Evolutionary conservation across 2,888 invertebrate genomes (phyloP).

Genomic region (Cheilosia impressa): DNA sequence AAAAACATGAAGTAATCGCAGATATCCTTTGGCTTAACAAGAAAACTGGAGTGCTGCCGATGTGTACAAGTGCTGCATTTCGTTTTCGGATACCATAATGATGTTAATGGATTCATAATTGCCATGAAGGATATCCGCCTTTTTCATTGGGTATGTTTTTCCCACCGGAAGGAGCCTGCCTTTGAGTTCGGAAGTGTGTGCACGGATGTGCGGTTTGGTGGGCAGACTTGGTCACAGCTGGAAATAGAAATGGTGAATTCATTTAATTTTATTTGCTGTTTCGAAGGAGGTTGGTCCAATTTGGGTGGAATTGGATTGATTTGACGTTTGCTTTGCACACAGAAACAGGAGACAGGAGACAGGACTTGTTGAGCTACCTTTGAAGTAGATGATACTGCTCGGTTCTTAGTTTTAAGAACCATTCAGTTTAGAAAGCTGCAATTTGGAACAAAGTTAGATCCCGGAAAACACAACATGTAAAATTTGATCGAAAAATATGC

Average conservation of each 20-base stretch:
- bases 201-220: background rate
- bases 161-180: background rate
- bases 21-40: conserved; percentile 28
- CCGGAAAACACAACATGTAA: too few relatives aligned
- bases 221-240: conserved; percentile 8
- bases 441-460: too few relatives aligned
- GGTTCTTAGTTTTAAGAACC: too few relatives aligned
- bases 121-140: conserved; percentile 62
- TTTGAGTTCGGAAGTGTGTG: conserved; percentile 8
- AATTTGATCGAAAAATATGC: too few relatives aligned
- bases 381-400: too few relatives aligned
- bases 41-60: conserved; percentile 12
- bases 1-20: conserved; percentile 23
- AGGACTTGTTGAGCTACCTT: too few relatives aligned
- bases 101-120: conserved; percentile 73
- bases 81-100: conserved; percentile 58
- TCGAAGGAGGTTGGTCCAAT: background rate
- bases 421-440: too few relatives aligned
- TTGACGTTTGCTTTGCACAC: too few relatives aligned
- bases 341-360: too few relatives aligned
- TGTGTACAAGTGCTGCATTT: conserved; percentile 31
- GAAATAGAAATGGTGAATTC: background rate
- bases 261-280: background rate
- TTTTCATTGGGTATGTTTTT: conserved; percentile 43
- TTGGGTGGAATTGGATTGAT: background rate